Percentiles rank a stretch among this genome's conserved stretches.
These are phyloP conservation scores for Zapus hudsonius DNA, from an alignment of 2,113 vertebrate species.

Conservation along the genomic window DNA sequence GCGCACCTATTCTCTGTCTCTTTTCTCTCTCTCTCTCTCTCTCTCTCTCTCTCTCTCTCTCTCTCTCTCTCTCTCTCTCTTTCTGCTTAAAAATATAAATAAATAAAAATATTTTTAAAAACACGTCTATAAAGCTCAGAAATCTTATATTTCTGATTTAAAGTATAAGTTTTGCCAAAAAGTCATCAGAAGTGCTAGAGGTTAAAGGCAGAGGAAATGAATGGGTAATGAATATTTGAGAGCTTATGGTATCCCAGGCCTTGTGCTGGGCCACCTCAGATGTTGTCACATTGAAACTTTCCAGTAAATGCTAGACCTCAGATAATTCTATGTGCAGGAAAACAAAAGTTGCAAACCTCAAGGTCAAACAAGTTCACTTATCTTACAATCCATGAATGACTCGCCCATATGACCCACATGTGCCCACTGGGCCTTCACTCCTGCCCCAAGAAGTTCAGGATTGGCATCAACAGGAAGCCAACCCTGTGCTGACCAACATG, in stretches of 20 bases:
- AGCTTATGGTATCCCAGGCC: neutral
- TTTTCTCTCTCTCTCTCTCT: too few relatives aligned
- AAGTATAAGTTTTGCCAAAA: neutral
- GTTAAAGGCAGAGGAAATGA: neutral
- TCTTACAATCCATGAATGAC: neutral
- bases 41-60: too few relatives aligned
- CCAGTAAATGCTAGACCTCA: neutral
- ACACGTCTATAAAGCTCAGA: neutral
- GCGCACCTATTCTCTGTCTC: too few relatives aligned
- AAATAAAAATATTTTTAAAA: too few relatives aligned
- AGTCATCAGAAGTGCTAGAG: neutral
- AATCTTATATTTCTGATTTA: neutral
- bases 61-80: too few relatives aligned
- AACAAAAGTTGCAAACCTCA: conserved; percentile 11
- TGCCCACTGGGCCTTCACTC: neutral
- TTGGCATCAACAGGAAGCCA: neutral
- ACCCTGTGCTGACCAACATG: neutral
- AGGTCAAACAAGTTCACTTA: neutral
- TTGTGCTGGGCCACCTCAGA: neutral
- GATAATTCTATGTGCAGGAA: neutral
- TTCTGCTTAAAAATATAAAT: too few relatives aligned
- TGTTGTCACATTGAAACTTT: neutral
- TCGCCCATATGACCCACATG: neutral
- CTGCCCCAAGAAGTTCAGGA: neutral
- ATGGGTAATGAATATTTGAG: neutral